Evolutionary conservation across 2,797 vertebrate species (phyloP), one percentile per base, ranked within the genome.

Genomic region (Syncerus caffer): DNA sequence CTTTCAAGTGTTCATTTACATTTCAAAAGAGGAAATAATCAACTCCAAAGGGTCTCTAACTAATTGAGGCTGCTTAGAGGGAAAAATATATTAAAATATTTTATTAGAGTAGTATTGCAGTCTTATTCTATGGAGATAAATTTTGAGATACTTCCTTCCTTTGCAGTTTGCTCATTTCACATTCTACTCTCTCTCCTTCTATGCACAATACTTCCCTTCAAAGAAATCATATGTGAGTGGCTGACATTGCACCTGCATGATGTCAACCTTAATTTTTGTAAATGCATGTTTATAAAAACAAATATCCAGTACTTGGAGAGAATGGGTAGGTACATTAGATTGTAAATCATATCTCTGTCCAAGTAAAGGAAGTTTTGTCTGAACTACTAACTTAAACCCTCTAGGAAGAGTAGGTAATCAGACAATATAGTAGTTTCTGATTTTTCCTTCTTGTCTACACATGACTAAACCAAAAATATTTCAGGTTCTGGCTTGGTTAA

Each of bases 1-100:
- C 87, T 96, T 97, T 93, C 93, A 92, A 96, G 96, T 96, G 57
- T 96, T 97, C 95, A 97, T 97, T 97, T 98, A 97, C 95, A 97
- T 96, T 97, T 97, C 95, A 97, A 94, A 97, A 97, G 93, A 95
- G 89, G 89, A 96, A 97, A 95, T 95, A 87, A 98, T 84, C 80
- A 91, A 96, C 79, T 96, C 23, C 74, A 96, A 92, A 83, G 90
- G 47, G 71, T 85, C 45, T 96, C 85, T 93, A 94, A 89, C 85
- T 98, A 96, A 98, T 87, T 97, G 80, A 96, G 95, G 71, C 82
- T 96, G 55, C n/a, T 80, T 62, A 76, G 62, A 92, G 53, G 74
- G 83, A 42, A 93, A 97, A 95, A 82, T 78, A 85, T 82, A 84
- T 97, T 97, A 96, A 97, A 98, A 96, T 94, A 93, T 92, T 95